A percentile compares a stretch with the other conserved stretches of the same genome.
Evolutionary conservation across 2,797 vertebrate genomes (phyloP).

Genomic region (Euthynnus affinis): DNA sequence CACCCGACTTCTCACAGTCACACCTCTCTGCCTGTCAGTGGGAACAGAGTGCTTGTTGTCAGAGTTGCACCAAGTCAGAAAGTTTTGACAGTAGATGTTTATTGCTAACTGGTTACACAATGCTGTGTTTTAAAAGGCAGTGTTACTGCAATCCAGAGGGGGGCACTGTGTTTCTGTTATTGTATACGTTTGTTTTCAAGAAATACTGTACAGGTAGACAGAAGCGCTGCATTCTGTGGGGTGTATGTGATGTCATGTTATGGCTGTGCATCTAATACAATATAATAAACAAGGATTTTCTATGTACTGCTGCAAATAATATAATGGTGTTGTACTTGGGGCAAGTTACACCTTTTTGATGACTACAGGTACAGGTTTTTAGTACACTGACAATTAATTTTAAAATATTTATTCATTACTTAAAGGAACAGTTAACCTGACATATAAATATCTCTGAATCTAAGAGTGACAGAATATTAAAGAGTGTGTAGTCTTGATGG

Average conservation of each 20-base stretch:
- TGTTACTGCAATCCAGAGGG: neutral
- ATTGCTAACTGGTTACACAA: neutral
- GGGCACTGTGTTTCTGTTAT: slow-evolving; percentile 5
- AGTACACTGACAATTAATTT: neutral
- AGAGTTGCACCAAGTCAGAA: neutral
- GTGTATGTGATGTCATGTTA: neutral
- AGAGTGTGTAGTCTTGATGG: neutral
- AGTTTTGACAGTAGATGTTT: neutral
- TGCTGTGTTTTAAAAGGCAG: neutral
- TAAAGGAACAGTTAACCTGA: neutral
- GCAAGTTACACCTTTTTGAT: no score
- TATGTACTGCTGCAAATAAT: no score
- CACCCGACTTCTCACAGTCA: slow-evolving; percentile 72
- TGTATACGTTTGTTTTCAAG: neutral
- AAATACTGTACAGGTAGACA: neutral
- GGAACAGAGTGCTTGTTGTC: neutral
- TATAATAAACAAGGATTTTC: neutral
- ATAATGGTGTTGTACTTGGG: neutral
- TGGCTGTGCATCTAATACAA: neutral
- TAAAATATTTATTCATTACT: neutral
- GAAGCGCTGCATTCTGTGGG: slow-evolving; percentile 8
- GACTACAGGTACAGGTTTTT: neutral
- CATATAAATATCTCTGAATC: neutral
- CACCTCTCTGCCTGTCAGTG: slow-evolving; percentile 57
- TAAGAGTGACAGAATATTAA: neutral